Base-by-base conservation (phyloP, 2,888 invertebrate genomes). In the Ichneumoninae sp. region DNA sequence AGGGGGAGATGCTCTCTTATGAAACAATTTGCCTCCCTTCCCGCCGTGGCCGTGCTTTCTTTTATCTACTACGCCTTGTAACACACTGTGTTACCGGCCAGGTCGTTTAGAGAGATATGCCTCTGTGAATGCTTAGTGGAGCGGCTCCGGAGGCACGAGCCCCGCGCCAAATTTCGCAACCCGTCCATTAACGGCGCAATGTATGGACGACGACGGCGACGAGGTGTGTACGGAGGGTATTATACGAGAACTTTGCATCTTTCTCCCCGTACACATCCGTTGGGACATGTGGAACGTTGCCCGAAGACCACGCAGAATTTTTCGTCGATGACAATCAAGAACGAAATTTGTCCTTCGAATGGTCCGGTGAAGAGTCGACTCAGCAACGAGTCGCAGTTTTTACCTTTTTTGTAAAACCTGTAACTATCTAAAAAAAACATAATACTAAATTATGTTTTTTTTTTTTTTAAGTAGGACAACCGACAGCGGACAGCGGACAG, bases 1-100 rank as follows among this genome's bases (percentile, higher is more conserved):
- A 1, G 60, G 60, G 30, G 22, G 30, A 13, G 30, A 63, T 26
- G 60, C 33, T 63, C n/a, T 19, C 50, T 75, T 75, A 75, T 22
- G 75, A 50, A 75, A 75, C 19, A 33, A 63, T 26, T 26, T 52
- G n/a, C 50, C n/a, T 47, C 30, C 69, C 52, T 40, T 66, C 66
- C 50, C 68, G 19, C 19, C 74, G 70, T 54, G 19, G 52, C 36
- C 40, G 71, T 82, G 82, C 82, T 85, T 82, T 85, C 82, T 85
- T 82, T 82, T 69, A 82, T 82, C 79, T 68, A 75, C 78, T 68
- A 85, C 84, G 84, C 84, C 77, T 84, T 74, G 68, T 81, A 75
- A 30, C 74, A 63, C 74, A 40, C 30, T 30, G 60, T 52, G 52
- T 63, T 63, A 63, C 33, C 16, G 60, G 60, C 22, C 26, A 57